These are phyloP conservation scores for Pipistrellus pygmaeus DNA, from an alignment of 2,797 vertebrate species.

Conservation along the genomic window DNA sequence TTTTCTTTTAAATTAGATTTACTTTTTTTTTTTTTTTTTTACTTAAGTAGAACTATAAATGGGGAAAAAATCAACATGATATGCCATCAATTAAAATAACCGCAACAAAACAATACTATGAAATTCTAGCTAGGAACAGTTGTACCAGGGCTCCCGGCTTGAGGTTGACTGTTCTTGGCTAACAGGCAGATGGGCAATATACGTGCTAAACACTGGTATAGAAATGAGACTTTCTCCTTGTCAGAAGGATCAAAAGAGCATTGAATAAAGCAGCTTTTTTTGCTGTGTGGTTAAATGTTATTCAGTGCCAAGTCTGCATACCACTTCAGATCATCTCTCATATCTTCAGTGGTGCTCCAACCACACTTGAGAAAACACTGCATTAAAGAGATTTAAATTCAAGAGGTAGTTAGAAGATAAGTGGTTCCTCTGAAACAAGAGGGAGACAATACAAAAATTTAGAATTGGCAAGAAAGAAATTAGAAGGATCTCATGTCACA, in stretches of 20 bases:
- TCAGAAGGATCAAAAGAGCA: neutral
- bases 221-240: constrained; percentile 26
- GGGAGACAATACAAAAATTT: neutral
- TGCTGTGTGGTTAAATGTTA: neutral
- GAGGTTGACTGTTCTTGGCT: neutral
- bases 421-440: constrained; percentile 23
- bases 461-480: neutral
- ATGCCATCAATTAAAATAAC: constrained; percentile 34
- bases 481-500: neutral
- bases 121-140: neutral
- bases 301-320: neutral
- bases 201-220: neutral
- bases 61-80: neutral
- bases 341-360: neutral
- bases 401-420: neutral
- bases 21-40: neutral
- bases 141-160: neutral
- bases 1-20: constrained; percentile 57
- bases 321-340: neutral
- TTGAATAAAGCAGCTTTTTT: neutral
- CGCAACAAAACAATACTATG: constrained; percentile 2
- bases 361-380: neutral
- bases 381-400: neutral
- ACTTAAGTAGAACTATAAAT: neutral
- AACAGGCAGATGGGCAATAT: neutral